Evolutionary conservation across 2,797 vertebrate genomes (phyloP).

Genomic region (Myotis vivesi): DNA sequence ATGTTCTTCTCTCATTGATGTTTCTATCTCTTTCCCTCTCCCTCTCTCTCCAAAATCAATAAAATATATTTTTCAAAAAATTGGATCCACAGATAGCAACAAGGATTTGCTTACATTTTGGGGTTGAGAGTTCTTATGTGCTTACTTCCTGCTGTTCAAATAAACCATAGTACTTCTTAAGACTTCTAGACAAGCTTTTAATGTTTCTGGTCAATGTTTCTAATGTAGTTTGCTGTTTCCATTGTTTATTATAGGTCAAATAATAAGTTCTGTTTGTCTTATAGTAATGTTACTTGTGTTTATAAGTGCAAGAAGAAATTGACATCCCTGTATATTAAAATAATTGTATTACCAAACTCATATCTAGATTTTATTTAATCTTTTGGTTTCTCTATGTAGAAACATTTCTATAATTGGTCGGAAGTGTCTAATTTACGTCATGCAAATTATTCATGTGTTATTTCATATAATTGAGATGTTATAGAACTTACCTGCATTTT

Average conservation of each 20-base stretch:
- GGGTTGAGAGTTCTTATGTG: slow-evolving; percentile 16
- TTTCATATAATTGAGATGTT: slow-evolving; percentile 18
- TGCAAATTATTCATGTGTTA: not conserved
- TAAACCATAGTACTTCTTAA: not conserved
- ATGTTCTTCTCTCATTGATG: no score
- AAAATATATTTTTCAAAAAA: no score
- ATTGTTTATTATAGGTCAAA: slow-evolving; percentile 1
- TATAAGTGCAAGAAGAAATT: slow-evolving; percentile 39
- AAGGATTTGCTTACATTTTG: slow-evolving; percentile 5
- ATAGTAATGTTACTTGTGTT: not conserved
- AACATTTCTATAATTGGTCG: not conserved
- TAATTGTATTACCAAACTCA: not conserved
- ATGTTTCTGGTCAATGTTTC: not conserved
- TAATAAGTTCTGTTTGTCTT: slow-evolving; percentile 13
- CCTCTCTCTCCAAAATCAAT: no score
- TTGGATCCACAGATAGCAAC: not conserved
- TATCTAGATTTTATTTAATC: slow-evolving; percentile 17
- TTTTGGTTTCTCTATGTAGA: not conserved
- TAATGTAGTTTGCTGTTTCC: not conserved
- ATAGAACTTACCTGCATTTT: not conserved
- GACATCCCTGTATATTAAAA: not conserved
- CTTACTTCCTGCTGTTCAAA: slow-evolving; percentile 43
- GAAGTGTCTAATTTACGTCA: not conserved
- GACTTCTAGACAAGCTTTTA: slow-evolving; percentile 50
- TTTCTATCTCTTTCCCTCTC: no score